phyloP scores from a whole-genome alignment of 2,797 vertebrate genomes.

The Rhynchonycteris naso region DNA sequence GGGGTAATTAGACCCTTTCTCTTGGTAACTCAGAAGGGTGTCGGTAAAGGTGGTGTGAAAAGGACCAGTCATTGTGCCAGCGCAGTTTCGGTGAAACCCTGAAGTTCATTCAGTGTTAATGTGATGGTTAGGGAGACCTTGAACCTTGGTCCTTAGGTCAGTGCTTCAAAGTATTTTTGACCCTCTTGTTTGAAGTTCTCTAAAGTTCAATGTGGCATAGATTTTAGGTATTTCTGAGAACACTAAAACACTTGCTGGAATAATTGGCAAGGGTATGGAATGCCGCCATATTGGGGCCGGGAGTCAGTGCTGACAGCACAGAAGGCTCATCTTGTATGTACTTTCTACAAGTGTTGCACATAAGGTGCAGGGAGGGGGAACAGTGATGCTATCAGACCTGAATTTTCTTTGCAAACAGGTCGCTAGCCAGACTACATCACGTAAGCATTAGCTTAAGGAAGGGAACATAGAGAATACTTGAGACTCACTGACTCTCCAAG shows the following conservation, averaged over 20 bases:
- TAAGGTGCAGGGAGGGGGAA: not conserved
- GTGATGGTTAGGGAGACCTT: not conserved
- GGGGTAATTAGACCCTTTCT: not conserved
- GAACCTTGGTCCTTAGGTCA: not conserved
- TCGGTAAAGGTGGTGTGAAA: not conserved
- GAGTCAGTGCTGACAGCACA: not conserved
- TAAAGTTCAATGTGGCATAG: not conserved
- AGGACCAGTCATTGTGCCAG: accelerated
- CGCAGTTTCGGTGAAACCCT: not conserved
- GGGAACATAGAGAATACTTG: not conserved
- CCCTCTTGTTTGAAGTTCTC: not conserved
- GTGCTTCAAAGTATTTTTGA: not conserved
- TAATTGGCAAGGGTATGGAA: not conserved
- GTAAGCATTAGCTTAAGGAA: not conserved
- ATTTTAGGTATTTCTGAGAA: conserved; percentile 19
- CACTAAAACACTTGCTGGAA: not conserved
- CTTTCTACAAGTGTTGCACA: not conserved
- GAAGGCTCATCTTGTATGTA: not conserved
- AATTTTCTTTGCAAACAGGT: not conserved
- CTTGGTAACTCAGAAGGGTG: not conserved
- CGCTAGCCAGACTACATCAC: not conserved
- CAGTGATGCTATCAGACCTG: not conserved
- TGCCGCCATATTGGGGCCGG: not conserved
- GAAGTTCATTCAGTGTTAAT: not conserved
- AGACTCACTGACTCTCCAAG: not conserved